Evolutionary conservation across 2,797 vertebrate species (phyloP), one percentile per base, ranked within the genome.

Genomic region (Enteromius paludinosus): DNA sequence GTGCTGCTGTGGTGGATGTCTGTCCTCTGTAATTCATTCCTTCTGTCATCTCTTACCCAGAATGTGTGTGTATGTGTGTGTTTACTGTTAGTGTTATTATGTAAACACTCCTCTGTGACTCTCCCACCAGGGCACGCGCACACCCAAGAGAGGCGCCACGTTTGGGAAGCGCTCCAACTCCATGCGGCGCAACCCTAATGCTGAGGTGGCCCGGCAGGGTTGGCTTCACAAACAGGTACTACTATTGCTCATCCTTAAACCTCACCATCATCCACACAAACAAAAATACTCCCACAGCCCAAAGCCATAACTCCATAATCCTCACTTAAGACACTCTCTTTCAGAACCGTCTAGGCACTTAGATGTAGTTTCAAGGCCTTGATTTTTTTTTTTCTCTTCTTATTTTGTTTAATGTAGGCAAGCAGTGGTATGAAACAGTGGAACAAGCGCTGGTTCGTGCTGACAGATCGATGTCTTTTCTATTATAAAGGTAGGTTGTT

Each of bases 161-260:
- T 98, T 99, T 59, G 97, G 97, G 70, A 99, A 99, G 79, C 97
- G 97, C 49, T 97, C 97, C 68, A 98, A 99, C 91, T 98, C 97
- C 25, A 98, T 98, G 97, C 96, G 97, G 86, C 95, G 97, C 87
- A 98, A 98, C 90, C 96, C 96, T 79, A 97, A 87, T 7, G 96
- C 96, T 0, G 93, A 93, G 0, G 95, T 99, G 20, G 87, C 94
- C 87, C 97, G 95, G 87, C 95, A 95, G 0, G 97, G 97, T 52
- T 99, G 97, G 97, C 94, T 99, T 78, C 96, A 93, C 92, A 99
- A 99, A 84, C 97, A 99, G 97, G 97, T 98, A 89, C 61, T 43
- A 89, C 61, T 43, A 0, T 59, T 5, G n/a, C 28, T 35, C 38
- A 69, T 30, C 54, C 28, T 73, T 54, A 62, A 70, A 47, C 45